These are phyloP conservation scores for Bothrops jararaca DNA, from an alignment of 2,113 vertebrate species.

Conservation along the genomic window DNA sequence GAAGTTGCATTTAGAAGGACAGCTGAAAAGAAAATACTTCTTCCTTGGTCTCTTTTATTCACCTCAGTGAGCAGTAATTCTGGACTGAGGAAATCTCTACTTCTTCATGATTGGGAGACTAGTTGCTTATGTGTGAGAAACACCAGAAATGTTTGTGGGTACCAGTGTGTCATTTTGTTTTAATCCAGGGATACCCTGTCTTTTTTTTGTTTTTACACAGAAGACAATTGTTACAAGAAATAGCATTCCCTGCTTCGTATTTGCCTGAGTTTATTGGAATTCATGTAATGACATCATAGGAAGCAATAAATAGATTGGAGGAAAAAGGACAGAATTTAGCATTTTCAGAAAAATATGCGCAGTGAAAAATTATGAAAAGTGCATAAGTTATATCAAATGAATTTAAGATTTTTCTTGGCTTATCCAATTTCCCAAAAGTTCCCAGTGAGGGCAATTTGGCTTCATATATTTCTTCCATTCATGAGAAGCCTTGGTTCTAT, in stretches of 20 bases:
- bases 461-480: neutral
- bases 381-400: neutral
- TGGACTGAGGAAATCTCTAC: neutral
- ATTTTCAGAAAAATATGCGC: neutral
- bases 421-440: neutral
- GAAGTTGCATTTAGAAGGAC: neutral
- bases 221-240: neutral
- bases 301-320: neutral
- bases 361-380: neutral
- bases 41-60: neutral
- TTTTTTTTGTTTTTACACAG: neutral
- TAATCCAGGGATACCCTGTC: neutral
- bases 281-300: neutral
- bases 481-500: neutral
- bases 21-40: neutral
- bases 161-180: neutral
- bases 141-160: neutral
- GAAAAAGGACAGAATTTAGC: neutral
- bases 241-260: neutral
- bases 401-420: neutral
- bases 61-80: neutral
- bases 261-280: neutral
- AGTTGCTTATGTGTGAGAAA: neutral
- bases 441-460: neutral
- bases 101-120: neutral